A percentile compares a stretch with the other conserved stretches of the same genome.
Evolutionary conservation across 1,140 invertebrate species (phyloP).

Genomic region (Zophobas atratus): DNA sequence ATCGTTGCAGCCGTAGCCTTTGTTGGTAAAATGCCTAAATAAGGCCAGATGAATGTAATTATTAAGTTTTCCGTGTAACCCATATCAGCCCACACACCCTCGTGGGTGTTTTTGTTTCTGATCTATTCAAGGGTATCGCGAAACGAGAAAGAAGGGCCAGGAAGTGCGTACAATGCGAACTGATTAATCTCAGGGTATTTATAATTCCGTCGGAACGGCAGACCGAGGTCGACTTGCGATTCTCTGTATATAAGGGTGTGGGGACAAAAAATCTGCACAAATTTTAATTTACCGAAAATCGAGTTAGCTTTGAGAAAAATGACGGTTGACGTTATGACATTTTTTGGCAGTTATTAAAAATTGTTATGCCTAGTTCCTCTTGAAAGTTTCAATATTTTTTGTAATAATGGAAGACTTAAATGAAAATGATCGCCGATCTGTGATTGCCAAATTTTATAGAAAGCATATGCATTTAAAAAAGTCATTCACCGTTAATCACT

Average conservation of each 20-base stretch:
- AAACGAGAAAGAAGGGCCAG: not conserved
- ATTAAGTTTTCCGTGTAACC: conserved; percentile 48
- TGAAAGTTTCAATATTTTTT: too few relatives aligned
- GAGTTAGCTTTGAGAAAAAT: too few relatives aligned
- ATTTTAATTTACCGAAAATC: too few relatives aligned
- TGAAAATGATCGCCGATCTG: too few relatives aligned
- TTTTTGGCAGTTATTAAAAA: too few relatives aligned
- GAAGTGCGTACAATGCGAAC: conserved; percentile 34
- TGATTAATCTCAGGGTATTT: conserved; percentile 47
- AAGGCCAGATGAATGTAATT: conserved; percentile 37
- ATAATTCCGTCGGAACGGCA: conserved; percentile 32
- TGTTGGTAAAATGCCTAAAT: conserved; percentile 16
- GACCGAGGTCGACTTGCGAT: conserved; percentile 36
- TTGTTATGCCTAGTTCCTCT: too few relatives aligned
- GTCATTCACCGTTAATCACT: too few relatives aligned
- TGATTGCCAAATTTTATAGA: too few relatives aligned
- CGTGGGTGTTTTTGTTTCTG: conserved; percentile 44
- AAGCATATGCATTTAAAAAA: too few relatives aligned
- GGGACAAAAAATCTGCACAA: too few relatives aligned
- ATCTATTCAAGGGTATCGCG: conserved; percentile 20
- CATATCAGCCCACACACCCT: conserved; percentile 50
- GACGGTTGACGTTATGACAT: too few relatives aligned
- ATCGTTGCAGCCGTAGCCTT: not conserved
- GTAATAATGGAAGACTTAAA: too few relatives aligned
- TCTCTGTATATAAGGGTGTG: conserved; percentile 28